Conservation (phyloP, 2,113 vertebrate genomes). For the Ptychochromis oligacanthus region DNA sequence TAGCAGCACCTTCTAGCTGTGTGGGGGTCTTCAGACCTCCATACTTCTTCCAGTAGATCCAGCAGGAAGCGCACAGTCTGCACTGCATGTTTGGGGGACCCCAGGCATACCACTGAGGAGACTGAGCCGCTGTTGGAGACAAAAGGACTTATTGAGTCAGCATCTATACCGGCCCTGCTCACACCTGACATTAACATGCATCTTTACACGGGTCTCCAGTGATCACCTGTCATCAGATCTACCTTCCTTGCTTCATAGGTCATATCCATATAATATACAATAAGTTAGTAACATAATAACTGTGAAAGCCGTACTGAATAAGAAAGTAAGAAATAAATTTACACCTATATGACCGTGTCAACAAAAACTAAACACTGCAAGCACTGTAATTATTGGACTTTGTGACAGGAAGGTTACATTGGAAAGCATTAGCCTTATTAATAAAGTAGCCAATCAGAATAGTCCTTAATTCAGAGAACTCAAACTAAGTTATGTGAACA, state of each 20-base stretch:
- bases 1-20: constrained; percentile 89
- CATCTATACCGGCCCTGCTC: no score
- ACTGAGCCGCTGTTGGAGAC: constrained; percentile 84
- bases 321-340: fast-evolving
- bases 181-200: no score
- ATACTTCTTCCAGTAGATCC: constrained; percentile 98
- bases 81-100: constrained; percentile 98
- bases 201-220: no score
- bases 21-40: constrained; percentile 94
- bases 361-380: no score
- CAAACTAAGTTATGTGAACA: no score
- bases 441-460: no score
- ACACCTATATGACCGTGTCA: fast-evolving
- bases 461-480: no score
- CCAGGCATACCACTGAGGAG: constrained; percentile 95
- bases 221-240: neutral
- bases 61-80: constrained; percentile 92
- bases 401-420: no score
- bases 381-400: no score
- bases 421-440: no score
- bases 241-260: no score
- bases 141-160: neutral
- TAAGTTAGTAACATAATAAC: neutral
- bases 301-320: no score
- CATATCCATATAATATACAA: neutral